These are phyloP conservation scores for Thalpophila matura DNA, from an alignment of 2,888 invertebrate species.

Conservation along the genomic window DNA sequence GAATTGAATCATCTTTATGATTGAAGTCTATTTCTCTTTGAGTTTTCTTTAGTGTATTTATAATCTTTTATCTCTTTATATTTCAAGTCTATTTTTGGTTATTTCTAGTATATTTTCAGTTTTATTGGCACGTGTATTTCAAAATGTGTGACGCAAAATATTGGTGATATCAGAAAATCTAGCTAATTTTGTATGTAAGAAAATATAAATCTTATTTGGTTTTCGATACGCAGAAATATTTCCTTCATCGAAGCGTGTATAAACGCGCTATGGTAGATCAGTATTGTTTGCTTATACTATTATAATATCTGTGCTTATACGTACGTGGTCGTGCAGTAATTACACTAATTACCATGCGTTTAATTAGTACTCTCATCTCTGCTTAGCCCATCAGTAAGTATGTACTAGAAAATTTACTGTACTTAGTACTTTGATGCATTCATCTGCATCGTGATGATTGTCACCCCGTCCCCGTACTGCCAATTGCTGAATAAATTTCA, in stretches of 20 bases:
- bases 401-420: neutral
- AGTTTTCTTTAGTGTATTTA: conserved; percentile 6
- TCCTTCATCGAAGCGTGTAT: neutral
- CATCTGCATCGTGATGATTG: neutral
- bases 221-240: neutral
- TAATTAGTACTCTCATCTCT: neutral
- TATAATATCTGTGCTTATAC: too few relatives aligned
- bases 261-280: neutral
- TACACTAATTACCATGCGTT: conserved; percentile 1
- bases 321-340: neutral
- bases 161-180: conserved; percentile 2
- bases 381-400: neutral
- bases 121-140: neutral
- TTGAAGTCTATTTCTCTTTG: conserved; percentile 15
- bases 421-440: neutral
- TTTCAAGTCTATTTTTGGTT: conserved; percentile 5
- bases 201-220: neutral
- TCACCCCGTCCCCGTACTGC: too few relatives aligned
- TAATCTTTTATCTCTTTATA: neutral
- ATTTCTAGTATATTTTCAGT: neutral
- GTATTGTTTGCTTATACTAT: neutral
- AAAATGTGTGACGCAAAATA: neutral
- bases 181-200: neutral
- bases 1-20: conserved; percentile 36
- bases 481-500: too few relatives aligned